Conservation (phyloP, 2,113 vertebrate genomes). For the Rhipidura dahli region DNA sequence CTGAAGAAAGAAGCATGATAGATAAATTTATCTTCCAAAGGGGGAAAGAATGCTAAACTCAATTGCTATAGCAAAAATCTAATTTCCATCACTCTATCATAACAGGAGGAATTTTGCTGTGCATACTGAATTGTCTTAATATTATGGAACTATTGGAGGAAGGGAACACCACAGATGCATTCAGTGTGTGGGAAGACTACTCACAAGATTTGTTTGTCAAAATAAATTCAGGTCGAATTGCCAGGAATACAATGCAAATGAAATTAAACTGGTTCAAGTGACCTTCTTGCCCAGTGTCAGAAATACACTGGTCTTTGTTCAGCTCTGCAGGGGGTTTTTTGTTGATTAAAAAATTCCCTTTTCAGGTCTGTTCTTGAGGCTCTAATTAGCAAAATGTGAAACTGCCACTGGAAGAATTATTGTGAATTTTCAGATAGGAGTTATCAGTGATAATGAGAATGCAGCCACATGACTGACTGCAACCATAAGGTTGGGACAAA, state of each 20-base stretch:
- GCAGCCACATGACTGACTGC: not conserved
- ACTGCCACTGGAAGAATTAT: not conserved
- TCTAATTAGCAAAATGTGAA: slow-evolving; percentile 4
- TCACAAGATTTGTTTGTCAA: slow-evolving; percentile 24
- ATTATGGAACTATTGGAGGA: not conserved
- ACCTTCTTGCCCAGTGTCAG: not conserved
- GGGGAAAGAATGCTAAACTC: not conserved
- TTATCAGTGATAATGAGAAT: not conserved
- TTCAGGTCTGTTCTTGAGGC: not conserved
- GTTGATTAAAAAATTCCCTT: not conserved
- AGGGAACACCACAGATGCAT: not conserved
- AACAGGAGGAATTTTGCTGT: not conserved
- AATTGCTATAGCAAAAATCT: slow-evolving; percentile 5
- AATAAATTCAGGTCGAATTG: slow-evolving; percentile 21
- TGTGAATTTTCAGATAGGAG: not conserved
- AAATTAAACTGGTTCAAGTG: not conserved
- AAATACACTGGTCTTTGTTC: slow-evolving; percentile 22
- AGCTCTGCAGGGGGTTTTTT: not conserved
- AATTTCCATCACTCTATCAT: not conserved
- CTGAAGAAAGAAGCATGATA: not conserved
- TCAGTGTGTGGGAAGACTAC: not conserved
- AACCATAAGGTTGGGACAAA: not conserved
- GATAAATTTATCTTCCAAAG: not conserved
- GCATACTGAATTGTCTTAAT: not conserved
- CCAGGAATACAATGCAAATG: not conserved